Conservation (phyloP, 2,888 invertebrate species). For the Leptopilina syphax region DNA sequence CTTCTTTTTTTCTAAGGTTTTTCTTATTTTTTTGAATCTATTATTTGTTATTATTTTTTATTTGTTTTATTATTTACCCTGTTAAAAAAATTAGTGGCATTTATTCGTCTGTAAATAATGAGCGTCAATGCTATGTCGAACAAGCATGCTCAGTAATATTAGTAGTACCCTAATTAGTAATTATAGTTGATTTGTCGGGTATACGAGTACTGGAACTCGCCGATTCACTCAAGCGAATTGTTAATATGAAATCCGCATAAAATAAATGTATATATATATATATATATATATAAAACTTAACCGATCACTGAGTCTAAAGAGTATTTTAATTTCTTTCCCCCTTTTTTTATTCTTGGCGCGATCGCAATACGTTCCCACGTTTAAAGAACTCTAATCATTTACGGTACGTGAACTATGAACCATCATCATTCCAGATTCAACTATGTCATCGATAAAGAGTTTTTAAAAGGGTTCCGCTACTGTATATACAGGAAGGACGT, state of each 20-base stretch:
- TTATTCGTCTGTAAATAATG: constrained; percentile 14
- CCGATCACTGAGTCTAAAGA: neutral
- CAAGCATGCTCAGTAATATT: constrained; percentile 11
- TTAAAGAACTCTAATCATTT: constrained; percentile 25
- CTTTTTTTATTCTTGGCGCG: constrained; percentile 7
- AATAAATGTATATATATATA: too few species aligned
- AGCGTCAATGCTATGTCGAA: constrained; percentile 22
- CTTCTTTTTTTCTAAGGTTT: too few species aligned
- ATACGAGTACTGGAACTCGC: constrained; percentile 4
- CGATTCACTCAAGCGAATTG: constrained; percentile 15
- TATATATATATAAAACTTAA: too few species aligned
- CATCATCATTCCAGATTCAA: constrained; percentile 14
- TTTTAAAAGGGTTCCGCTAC: constrained; percentile 16
- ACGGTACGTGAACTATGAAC: constrained; percentile 37
- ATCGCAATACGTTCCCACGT: constrained; percentile 29
- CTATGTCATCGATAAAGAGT: constrained; percentile 22
- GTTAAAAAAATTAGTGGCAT: too few species aligned
- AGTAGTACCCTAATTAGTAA: constrained; percentile 39
- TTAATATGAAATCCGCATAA: constrained; percentile 20
- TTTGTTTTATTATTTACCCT: too few species aligned
- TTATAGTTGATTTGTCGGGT: constrained; percentile 22
- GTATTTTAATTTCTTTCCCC: neutral
- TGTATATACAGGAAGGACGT: too few species aligned
- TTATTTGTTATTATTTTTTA: too few species aligned
- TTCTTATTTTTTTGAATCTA: too few species aligned